Base-by-base conservation (phyloP, 1,140 invertebrate genomes). In the Charaxes varanes region DNA sequence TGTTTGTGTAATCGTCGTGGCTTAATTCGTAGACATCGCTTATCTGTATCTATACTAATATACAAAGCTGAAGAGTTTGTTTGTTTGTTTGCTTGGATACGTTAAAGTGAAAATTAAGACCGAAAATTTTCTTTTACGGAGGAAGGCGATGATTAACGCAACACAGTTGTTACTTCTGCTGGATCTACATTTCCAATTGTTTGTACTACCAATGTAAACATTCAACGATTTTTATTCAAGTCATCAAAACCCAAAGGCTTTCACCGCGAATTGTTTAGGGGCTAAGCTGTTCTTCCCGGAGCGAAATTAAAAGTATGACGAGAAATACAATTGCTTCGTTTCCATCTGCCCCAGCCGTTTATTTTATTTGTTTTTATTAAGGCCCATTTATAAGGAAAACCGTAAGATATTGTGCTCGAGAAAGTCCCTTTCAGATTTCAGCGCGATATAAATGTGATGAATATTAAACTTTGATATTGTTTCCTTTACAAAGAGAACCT, bases 301-400 rank as follows among this genome's bases (percentile, higher is more conserved):
- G 58, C 62, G 54, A 71, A 73, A 77, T 70, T 74, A 70, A 72
- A 78, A 78, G 58, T 67, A 73, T 71, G 67, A 74, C 62, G 62
- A 65, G 58, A 63, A 53, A 70, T 72, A 72, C 69, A 79, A 76
- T 79, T 69, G 66, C 63, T 55, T 55, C 44, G 56, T 54, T 62
- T 68, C 65, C 69, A 71, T 76, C 70, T 61, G 47, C 55, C 59
- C 37, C 58, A 56, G 55, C 67, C 62, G 62, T 62, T 54, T 62
- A 59, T 68, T 68, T 69, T 65, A 60, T 70, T 77, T 68, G 68
- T 74, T 71, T 64, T 71, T 64, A 73, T 65, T 72, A 70, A 68
- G 48, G 55, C 55, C 55, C 66, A 67, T 71, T 76, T 69, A 73
- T 69, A 63, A 69, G 60, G 52, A 62, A 68, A 68, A 69, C 63